Conservation (phyloP, 2,888 invertebrate genomes). For the Tineola bisselliella region DNA sequence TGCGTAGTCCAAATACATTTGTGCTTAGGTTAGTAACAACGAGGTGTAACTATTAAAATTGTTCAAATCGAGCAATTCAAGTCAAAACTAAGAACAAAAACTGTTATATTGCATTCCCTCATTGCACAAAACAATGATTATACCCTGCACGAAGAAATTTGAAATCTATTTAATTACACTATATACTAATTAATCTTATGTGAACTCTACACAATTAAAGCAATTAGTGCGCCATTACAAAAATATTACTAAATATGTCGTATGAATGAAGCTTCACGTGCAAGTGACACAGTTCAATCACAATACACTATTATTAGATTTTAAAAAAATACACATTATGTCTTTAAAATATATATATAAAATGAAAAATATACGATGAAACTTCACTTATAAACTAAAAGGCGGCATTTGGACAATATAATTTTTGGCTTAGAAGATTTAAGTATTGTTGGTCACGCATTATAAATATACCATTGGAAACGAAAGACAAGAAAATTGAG, state of each 20-base stretch:
- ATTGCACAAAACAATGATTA: not conserved
- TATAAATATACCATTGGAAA: not conserved
- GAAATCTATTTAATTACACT: conserved; percentile 28
- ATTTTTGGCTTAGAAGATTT: conserved; percentile 9
- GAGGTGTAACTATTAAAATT: not conserved
- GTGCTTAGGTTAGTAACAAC: too few relatives aligned
- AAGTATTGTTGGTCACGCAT: not conserved
- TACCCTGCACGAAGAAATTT: conserved; percentile 64
- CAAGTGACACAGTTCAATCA: not conserved
- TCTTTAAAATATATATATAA: conserved; percentile 1
- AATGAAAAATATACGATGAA: conserved; percentile 10
- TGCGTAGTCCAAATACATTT: too few relatives aligned
- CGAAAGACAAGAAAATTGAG: not conserved
- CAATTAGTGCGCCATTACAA: conserved; percentile 8
- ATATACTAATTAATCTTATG: conserved; percentile 25
- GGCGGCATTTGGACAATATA: conserved; percentile 24
- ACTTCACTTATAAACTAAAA: conserved; percentile 33
- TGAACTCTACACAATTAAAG: conserved; percentile 24
- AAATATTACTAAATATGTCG: not conserved
- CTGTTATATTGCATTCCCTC: conserved; percentile 4
- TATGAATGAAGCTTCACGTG: not conserved
- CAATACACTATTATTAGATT: not conserved
- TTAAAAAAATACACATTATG: conserved; percentile 2
- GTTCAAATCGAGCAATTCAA: not conserved
- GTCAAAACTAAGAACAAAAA: not conserved